Percentiles rank a stretch among this genome's conserved stretches.
Evolutionary conservation across 2,888 invertebrate genomes (phyloP).

Genomic region (Pristionchus arcanus): DNA sequence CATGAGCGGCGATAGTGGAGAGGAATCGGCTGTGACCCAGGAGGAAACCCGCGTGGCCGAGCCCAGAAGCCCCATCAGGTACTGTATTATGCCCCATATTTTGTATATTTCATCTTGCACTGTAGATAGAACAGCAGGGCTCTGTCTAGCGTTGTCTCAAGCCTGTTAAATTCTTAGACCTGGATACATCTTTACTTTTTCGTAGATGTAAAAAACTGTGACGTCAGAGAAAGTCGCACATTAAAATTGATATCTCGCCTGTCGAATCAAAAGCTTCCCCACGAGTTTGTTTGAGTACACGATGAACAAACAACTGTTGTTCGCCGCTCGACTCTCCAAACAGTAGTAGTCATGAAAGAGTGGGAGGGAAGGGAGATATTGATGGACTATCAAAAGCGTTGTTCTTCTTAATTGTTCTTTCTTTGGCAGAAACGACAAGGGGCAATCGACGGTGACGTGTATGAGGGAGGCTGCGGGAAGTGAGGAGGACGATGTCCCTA

Average conservation of each 20-base stretch:
- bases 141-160: too few relatives aligned
- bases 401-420: neutral
- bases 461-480: neutral
- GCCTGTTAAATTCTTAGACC: too few relatives aligned
- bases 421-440: slow-evolving; percentile 8
- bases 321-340: slow-evolving; percentile 5
- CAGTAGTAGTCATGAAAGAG: slow-evolving; percentile 40
- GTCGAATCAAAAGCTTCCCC: slow-evolving; percentile 1
- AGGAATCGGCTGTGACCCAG: neutral
- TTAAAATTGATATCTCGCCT: slow-evolving; percentile 8
- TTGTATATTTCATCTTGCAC: too few relatives aligned
- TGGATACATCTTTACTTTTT: too few relatives aligned
- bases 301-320: slow-evolving; percentile 48
- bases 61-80: neutral
- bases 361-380: neutral
- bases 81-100: neutral
- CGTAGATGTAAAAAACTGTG: neutral
- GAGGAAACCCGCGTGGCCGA: neutral
- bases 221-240: neutral
- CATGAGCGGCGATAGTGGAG: slow-evolving; percentile 27
- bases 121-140: too few relatives aligned
- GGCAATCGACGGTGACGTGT: neutral
- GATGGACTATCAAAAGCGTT: slow-evolving; percentile 2
- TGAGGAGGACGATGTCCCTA: neutral
- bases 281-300: slow-evolving; percentile 39